Conservation (phyloP, 2,888 invertebrate species). For the Drosophila subsilvestris region DNA sequence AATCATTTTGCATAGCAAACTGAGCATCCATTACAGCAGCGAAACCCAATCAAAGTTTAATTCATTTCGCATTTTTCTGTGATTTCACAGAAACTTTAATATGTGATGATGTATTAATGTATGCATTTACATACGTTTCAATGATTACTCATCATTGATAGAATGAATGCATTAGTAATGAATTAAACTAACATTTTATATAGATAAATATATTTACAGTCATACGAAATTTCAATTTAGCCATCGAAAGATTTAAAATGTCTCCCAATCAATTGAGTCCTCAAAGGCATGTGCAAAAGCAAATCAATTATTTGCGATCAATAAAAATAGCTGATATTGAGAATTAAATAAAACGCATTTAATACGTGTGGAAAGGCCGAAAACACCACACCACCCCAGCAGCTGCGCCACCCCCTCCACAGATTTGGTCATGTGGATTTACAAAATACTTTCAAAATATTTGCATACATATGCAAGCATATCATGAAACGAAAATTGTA, state of each 20-base stretch:
- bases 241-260: conserved; percentile 8
- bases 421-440: conserved; percentile 56
- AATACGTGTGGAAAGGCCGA: conserved; percentile 8
- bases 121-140: too few species aligned
- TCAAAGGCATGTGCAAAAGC: conserved; percentile 21
- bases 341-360: conserved; percentile 27
- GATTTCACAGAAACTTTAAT: background rate
- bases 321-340: conserved; percentile 22
- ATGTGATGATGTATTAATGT: too few species aligned
- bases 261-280: conserved; percentile 23
- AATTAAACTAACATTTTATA: too few species aligned
- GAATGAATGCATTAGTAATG: too few species aligned
- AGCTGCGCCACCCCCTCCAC: background rate
- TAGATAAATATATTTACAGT: too few species aligned
- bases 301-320: conserved; percentile 17
- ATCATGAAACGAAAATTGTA: conserved; percentile 58
- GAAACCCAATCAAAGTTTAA: background rate
- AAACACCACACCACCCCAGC: background rate
- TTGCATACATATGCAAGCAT: conserved; percentile 62
- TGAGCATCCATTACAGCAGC: background rate
- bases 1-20: background rate
- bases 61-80: background rate
- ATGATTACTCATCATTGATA: too few species aligned
- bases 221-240: background rate
- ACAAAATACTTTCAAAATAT: conserved; percentile 65